A percentile compares a stretch with the other conserved stretches of the same genome.
Evolutionary conservation across 2,888 invertebrate species (phyloP).

Genomic region (Tenodera sinensis): DNA sequence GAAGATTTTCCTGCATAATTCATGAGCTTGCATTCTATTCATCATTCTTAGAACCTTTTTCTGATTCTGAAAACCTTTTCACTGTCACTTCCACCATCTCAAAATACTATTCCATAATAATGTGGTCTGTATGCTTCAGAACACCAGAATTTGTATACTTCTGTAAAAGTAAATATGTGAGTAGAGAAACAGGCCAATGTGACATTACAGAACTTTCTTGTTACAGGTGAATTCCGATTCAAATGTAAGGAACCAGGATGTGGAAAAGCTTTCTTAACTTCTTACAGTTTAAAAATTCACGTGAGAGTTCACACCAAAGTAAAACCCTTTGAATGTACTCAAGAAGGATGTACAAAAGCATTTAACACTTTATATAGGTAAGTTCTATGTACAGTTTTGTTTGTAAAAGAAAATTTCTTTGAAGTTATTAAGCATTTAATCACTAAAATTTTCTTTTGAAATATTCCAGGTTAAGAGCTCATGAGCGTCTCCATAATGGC

Average conservation of each 20-base stretch:
- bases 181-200: background rate
- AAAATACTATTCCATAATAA: too few relatives aligned
- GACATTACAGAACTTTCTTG: conserved; percentile 17
- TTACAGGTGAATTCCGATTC: conserved; percentile 89
- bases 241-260: conserved; percentile 84
- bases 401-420: background rate
- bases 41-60: too few relatives aligned
- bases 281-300: conserved; percentile 92
- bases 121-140: background rate
- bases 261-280: conserved; percentile 90
- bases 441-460: background rate
- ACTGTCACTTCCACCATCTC: too few relatives aligned
- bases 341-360: conserved; percentile 81
- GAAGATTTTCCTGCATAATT: too few relatives aligned
- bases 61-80: too few relatives aligned
- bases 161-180: background rate
- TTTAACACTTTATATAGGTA: conserved; percentile 91
- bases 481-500: conserved; percentile 88
- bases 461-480: conserved; percentile 69
- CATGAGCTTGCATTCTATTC: too few relatives aligned
- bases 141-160: background rate
- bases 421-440: background rate
- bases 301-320: conserved; percentile 88
- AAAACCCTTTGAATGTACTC: conserved; percentile 86
- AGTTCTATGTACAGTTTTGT: conserved; percentile 30